A percentile compares a stretch with the other conserved stretches of the same genome.
phyloP scores from a whole-genome alignment of 2,888 invertebrate species.

The Spodoptera picta region DNA sequence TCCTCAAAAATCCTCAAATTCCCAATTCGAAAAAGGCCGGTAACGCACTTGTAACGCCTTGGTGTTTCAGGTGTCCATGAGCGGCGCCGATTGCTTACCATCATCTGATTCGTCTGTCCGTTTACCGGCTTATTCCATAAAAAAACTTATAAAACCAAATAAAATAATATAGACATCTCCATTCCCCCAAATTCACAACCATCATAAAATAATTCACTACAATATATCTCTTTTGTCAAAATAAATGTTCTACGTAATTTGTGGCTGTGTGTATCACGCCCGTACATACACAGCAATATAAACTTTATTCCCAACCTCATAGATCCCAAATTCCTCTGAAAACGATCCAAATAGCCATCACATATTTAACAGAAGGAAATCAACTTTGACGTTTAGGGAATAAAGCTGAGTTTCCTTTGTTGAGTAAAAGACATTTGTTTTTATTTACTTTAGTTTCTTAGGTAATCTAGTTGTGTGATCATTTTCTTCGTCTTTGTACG shows the following conservation, averaged over 20 bases:
- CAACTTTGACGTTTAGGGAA: rapidly evolving
- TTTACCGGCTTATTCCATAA: too few species aligned
- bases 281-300: not conserved
- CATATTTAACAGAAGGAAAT: not conserved
- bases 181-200: too few species aligned
- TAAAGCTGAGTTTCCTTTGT: conserved; percentile 7
- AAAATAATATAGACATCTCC: too few species aligned
- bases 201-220: conserved; percentile 19
- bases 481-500: conserved; percentile 47
- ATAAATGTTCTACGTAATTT: conserved; percentile 26
- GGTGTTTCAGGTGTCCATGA: too few species aligned
- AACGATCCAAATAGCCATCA: too few species aligned
- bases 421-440: conserved; percentile 43
- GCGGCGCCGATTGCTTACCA: too few species aligned
- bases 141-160: too few species aligned
- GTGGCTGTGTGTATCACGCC: conserved; percentile 28
- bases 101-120: too few species aligned
- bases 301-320: not conserved
- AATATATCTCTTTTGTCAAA: conserved; percentile 33
- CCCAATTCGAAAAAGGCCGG: too few species aligned
- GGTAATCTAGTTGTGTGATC: conserved; percentile 51
- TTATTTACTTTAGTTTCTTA: conserved; percentile 57
- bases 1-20: too few species aligned
- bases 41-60: too few species aligned
- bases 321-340: not conserved